Percentiles rank a stretch among this genome's conserved stretches.
phyloP scores from a whole-genome alignment of 1,140 invertebrate genomes.

The Diabrotica virgifera region DNA sequence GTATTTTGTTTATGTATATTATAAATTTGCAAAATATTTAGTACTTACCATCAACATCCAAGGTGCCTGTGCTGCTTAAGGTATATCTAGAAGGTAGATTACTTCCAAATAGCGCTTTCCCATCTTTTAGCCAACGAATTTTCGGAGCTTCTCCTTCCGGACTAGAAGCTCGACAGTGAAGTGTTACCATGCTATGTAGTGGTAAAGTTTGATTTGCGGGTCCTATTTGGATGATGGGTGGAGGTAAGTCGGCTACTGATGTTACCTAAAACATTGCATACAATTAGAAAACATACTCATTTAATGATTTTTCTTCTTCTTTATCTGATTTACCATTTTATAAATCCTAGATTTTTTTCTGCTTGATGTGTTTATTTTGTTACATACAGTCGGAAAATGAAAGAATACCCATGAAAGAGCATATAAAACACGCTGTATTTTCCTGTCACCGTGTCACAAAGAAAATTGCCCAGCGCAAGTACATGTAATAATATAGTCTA shows the following conservation, averaged over 20 bases:
- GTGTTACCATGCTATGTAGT: constrained; percentile 70
- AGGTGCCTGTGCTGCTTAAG: constrained; percentile 65
- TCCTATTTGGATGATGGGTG: constrained; percentile 86
- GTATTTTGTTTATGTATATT: too few relatives aligned
- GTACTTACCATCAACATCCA: constrained; percentile 74
- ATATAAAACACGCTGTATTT: too few relatives aligned
- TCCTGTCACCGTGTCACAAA: too few relatives aligned
- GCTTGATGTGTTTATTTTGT: too few relatives aligned
- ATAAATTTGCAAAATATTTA: too few relatives aligned
- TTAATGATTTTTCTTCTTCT: too few relatives aligned
- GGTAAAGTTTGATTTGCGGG: constrained; percentile 89
- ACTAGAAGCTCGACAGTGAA: constrained; percentile 74
- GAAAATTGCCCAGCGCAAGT: too few relatives aligned
- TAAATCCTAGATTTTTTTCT: too few relatives aligned
- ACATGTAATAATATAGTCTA: too few relatives aligned
- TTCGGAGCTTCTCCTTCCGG: constrained; percentile 67
- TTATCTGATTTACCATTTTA: too few relatives aligned
- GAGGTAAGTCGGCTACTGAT: constrained; percentile 74
- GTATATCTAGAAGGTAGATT: constrained; percentile 53
- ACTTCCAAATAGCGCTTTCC: constrained; percentile 52
- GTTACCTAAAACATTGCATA: constrained; percentile 56
- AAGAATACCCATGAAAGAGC: too few relatives aligned
- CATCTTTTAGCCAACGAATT: constrained; percentile 82
- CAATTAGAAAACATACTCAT: neutral
- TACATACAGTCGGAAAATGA: too few relatives aligned